These are phyloP conservation scores for Drosophila leonis DNA, from an alignment of 2,888 invertebrate genomes.

Conservation along the genomic window DNA sequence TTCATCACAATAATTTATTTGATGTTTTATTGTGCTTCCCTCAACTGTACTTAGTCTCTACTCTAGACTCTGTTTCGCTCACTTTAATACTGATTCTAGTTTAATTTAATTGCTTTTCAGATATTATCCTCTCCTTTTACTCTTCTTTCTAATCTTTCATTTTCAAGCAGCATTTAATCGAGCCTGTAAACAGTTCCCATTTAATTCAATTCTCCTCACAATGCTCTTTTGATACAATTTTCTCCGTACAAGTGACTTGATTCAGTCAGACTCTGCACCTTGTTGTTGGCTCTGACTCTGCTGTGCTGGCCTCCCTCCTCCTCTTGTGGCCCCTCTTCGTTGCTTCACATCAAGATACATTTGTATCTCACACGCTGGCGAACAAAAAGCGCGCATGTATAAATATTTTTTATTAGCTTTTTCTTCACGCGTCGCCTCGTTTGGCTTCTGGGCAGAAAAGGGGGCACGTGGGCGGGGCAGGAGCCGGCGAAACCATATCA, in stretches of 20 bases:
- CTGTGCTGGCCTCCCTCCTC: constrained; percentile 16
- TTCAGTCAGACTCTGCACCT: background rate
- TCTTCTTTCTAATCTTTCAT: constrained; percentile 4
- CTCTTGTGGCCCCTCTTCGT: too few species aligned
- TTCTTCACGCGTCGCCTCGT: constrained; percentile 38
- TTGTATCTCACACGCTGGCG: constrained; percentile 55
- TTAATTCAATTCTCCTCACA: constrained; percentile 40
- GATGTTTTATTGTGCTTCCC: background rate
- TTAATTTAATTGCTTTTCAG: background rate
- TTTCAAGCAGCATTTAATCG: constrained; percentile 8
- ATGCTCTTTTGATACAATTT: constrained; percentile 24
- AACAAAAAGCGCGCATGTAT: constrained; percentile 61
- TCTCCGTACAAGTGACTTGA: background rate
- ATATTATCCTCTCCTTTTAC: background rate
- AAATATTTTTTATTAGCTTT: constrained; percentile 76
- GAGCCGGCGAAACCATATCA: constrained; percentile 42
- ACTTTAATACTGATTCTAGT: too few species aligned
- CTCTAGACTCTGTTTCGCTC: background rate
- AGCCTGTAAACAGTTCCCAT: constrained; percentile 23
- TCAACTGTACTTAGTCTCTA: too few species aligned
- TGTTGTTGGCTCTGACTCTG: constrained; percentile 6
- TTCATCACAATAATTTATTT: background rate
- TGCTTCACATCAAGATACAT: constrained; percentile 70
- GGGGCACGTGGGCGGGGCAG: constrained; percentile 3
- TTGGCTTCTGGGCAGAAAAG: constrained; percentile 27